A percentile compares a stretch with the other conserved stretches of the same genome.
These are phyloP conservation scores for Lepidothrix coronata DNA, from an alignment of 2,113 vertebrate genomes.

Conservation along the genomic window DNA sequence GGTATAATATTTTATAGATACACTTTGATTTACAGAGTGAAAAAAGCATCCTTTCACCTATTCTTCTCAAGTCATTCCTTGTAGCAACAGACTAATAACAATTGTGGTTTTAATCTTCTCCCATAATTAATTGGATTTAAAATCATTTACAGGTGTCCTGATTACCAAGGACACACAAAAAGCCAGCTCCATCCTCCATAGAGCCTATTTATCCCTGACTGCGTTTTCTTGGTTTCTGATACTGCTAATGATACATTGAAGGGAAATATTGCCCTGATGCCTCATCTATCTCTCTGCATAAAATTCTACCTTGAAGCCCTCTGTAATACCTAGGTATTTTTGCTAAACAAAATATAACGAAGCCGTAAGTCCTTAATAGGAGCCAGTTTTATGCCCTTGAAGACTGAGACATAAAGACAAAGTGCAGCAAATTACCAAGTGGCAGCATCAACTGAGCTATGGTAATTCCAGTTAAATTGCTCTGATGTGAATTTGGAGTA, in stretches of 20 bases:
- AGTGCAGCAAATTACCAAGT: not conserved
- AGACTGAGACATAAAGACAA: not conserved
- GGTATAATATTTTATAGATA: not conserved
- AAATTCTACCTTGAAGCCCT: not conserved
- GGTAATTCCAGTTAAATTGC: not conserved
- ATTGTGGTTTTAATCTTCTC: not conserved
- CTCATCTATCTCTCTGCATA: not conserved
- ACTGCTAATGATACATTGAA: not conserved
- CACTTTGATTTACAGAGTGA: not conserved
- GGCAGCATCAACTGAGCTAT: not conserved
- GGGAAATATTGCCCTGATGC: not conserved
- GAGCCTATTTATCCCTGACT: not conserved
- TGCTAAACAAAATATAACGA: not conserved
- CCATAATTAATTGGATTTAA: not conserved
- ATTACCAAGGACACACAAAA: not conserved
- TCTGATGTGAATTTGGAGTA: not conserved
- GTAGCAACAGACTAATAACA: not conserved
- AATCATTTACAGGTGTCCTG: not conserved
- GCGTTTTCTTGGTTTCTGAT: not conserved
- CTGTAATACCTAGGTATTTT: not conserved
- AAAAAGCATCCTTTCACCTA: not conserved
- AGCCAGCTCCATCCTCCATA: not conserved
- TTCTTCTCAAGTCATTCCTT: not conserved
- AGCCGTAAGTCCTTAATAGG: not conserved
- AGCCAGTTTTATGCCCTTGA: not conserved